phyloP scores from a whole-genome alignment of 1,140 invertebrate species.

The Mesaphorura yosii region DNA sequence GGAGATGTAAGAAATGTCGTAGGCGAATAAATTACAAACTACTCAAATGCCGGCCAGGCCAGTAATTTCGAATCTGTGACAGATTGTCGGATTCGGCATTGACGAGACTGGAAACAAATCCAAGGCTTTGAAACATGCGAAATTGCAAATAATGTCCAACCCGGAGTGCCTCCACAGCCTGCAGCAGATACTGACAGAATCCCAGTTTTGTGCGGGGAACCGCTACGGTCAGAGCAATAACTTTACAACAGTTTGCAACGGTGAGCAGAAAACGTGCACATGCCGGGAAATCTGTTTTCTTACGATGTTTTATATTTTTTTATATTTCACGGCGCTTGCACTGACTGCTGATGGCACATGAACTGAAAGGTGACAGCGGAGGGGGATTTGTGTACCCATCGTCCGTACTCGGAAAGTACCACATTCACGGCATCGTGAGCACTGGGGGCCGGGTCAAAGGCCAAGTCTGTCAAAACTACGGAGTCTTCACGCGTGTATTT shows the following conservation, averaged over 20 bases:
- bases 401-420: neutral
- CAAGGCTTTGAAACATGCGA: neutral
- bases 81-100: slow-evolving; percentile 8
- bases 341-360: neutral
- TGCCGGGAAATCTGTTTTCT: neutral
- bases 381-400: neutral
- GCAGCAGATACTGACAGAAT: neutral
- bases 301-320: neutral
- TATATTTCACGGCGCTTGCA: neutral
- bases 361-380: slow-evolving; percentile 7
- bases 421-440: slow-evolving; percentile 8
- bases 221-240: too few species aligned
- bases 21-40: neutral
- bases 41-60: neutral
- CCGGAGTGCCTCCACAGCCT: neutral
- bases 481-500: slow-evolving; percentile 4
- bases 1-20: slow-evolving; percentile 1
- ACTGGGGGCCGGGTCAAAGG: slow-evolving; percentile 1
- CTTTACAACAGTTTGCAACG: too few species aligned
- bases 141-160: neutral
- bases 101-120: neutral
- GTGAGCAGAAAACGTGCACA: too few species aligned
- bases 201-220: slow-evolving; percentile 5
- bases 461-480: slow-evolving; percentile 4
- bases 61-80: neutral